Evolutionary conservation across 2,888 invertebrate genomes (phyloP), one percentile per base, ranked within the genome.

Genomic region (Melanostoma scalare): DNA sequence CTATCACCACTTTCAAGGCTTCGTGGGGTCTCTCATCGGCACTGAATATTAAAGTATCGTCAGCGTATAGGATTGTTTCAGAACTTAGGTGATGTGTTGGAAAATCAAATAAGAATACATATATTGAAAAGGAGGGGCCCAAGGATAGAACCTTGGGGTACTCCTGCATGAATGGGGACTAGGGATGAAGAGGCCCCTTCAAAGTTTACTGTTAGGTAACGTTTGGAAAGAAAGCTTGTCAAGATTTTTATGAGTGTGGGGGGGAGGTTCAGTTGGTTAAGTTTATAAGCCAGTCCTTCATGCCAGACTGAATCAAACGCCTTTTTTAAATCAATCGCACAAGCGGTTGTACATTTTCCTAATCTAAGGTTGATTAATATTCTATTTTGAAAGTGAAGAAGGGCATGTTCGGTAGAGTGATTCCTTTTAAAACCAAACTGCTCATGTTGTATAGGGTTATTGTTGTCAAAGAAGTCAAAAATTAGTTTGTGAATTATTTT

Each of bases 221-320:
- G 36, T 2, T 55, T 55, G 55, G 20, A 3, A 3, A 55, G 38
- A 6, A 55, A 55, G 10, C 38, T 55, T 36, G 10, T 55, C 38
- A 36, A 38, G n/a, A 55, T 36, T 20, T 55, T 38, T 10, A 38
- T 55, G 20, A 55, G 38, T 6, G 53, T n/a, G 20, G 6, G 55
- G 0, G 2, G 55, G 36, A 53, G n/a, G 3, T 53, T 53, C 6
- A 36, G 10, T 3, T 35, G 36, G 10, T 10, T 10, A 6, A 53
- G 53, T 53, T 53, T 36, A 20, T 10, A 53, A 3, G 20, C 2
- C 10, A 53, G 36, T 4, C 53, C 55, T 3, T 6, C 55, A n/a
- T 55, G 55, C 55, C 55, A 55, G 3, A 55, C 38, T 36, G 55
- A 38, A 8, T 55, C 55, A 20, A 50, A 55, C 6, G 38, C 55